A percentile compares a stretch with the other conserved stretches of the same genome.
Evolutionary conservation across 2,888 invertebrate species (phyloP).

Genomic region (Hypolimnas misippus): DNA sequence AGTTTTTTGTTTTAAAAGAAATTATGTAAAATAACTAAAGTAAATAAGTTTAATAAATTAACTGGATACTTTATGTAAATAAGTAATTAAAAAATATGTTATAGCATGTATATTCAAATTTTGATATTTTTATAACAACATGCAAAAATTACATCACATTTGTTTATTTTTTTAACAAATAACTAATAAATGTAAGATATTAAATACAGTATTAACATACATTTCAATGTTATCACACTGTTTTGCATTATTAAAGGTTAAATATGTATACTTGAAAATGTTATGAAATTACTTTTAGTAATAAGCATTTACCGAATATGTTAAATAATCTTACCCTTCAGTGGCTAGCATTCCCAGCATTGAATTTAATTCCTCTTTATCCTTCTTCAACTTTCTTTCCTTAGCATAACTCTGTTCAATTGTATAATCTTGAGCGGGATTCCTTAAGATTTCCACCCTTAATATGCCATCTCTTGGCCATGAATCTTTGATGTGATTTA

Average conservation of each 20-base stretch:
- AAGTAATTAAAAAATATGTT: too few species aligned
- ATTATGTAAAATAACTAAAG: too few species aligned
- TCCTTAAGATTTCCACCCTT: conserved; percentile 93
- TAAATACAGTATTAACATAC: conserved; percentile 7
- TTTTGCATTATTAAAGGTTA: background rate
- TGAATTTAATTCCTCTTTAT: conserved; percentile 84
- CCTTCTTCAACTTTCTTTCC: conserved; percentile 88
- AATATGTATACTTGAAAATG: background rate
- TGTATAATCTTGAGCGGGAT: conserved; percentile 88
- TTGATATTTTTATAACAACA: too few species aligned
- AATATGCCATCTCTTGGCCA: conserved; percentile 99
- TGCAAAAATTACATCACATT: background rate
- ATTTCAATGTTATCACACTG: background rate
- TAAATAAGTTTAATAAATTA: too few species aligned
- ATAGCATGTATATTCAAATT: too few species aligned
- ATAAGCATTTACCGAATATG: background rate
- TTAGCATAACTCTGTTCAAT: conserved; percentile 93
- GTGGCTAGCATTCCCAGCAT: conserved; percentile 86
- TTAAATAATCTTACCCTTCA: conserved; percentile 84
- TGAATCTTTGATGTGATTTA: conserved; percentile 92
- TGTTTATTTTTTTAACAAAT: conserved; percentile 9
- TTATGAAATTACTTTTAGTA: background rate
- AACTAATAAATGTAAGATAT: conserved; percentile 8
- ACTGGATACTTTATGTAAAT: too few species aligned
- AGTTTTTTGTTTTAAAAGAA: too few species aligned